Base-by-base conservation (phyloP, 1,140 invertebrate species). In the Chironomus tepperi region DNA sequence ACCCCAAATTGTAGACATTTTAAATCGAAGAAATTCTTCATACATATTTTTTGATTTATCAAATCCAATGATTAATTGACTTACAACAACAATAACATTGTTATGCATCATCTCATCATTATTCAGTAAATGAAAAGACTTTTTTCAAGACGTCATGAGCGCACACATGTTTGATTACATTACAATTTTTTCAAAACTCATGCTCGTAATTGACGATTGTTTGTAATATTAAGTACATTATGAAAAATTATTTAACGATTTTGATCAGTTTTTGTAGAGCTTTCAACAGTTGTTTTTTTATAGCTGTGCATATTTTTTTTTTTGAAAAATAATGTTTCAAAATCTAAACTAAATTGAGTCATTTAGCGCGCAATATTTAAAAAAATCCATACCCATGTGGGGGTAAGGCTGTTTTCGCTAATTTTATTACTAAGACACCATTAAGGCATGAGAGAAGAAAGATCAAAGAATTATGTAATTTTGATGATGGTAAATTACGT, bases 391-490 rank as follows among this genome's bases (percentile, higher is more conserved):
- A 12, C 15, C 12, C n/a, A 15, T 15, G 47, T 57, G 47, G 12
- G n/a, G n/a, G 43, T 10, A 15, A 47, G 43, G 43, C 2, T 9
- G 43, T n/a, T 57, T 57, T 57, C 47, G 47, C 47, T 57, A 57
- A 57, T 57, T 57, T 57, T 57, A 57, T 57, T 57, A n/a, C 47
- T n/a, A 57, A 34, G 24, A 57, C 47, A 57, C 47, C 47, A 57
- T 57, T 57, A 57, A 57, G n/a, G 47, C 12, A 57, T 15, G 47
- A 57, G 24, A 34, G 24, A 34, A 34, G 24, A 34, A 34, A 34
- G 47, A 57, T 57, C 47, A 57, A 57, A n/a, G 47, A n/a, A 57
- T 57, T 57, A 57, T 57, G 47, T 57, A 57, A 57, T 57, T 57
- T 57, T 12, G n/a, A 57, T 12, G n/a, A 57, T 57, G n/a, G 47